Conservation (phyloP, 2,113 vertebrate species). For the Hyperopisus bebe region DNA sequence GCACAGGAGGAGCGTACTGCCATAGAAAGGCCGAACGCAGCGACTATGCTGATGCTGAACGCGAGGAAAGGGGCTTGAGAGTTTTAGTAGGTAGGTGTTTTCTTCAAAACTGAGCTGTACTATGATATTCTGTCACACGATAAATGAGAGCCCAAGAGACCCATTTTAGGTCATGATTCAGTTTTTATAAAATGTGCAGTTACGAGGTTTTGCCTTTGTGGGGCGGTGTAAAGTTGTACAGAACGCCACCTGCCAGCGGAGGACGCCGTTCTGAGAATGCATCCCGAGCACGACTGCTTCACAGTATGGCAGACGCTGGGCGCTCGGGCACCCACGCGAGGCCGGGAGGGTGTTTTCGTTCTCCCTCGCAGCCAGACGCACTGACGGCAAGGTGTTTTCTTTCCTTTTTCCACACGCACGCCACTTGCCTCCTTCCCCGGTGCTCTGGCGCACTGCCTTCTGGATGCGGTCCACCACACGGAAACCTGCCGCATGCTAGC, state of each 20-base stretch:
- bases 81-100: background rate
- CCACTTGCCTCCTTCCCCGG: constrained; percentile 46
- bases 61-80: background rate
- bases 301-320: background rate
- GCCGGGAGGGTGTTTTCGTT: background rate
- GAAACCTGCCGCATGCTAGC: constrained; percentile 63
- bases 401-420: constrained; percentile 50
- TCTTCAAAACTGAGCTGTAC: background rate
- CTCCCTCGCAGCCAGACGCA: background rate
- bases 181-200: background rate
- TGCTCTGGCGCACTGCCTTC: constrained; percentile 49
- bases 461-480: constrained; percentile 61
- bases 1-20: background rate
- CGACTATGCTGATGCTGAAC: background rate
- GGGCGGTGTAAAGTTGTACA: background rate
- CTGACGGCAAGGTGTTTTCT: constrained; percentile 40
- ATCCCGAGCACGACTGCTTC: background rate
- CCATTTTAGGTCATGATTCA: background rate
- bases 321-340: background rate
- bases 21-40: background rate
- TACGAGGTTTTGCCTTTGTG: background rate
- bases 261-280: background rate
- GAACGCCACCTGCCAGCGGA: background rate
- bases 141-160: background rate
- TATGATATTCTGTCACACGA: background rate